Conservation (phyloP, 2,797 vertebrate genomes). For the Gallinago stenura region DNA sequence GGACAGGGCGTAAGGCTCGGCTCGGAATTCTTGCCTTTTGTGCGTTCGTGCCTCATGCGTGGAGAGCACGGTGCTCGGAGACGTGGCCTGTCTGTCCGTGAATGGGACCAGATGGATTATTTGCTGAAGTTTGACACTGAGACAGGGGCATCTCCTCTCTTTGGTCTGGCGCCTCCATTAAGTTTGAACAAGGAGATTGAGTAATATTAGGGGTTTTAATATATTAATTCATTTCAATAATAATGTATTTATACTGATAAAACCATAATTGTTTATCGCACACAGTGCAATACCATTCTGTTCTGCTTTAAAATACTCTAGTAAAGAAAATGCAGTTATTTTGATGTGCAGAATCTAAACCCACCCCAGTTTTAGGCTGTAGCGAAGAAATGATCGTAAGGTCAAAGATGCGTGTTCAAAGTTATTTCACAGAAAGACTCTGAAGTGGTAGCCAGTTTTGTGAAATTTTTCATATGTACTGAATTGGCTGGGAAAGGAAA, state of each 20-base stretch:
- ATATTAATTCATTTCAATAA: neutral
- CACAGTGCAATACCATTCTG: neutral
- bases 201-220: neutral
- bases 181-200: neutral
- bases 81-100: neutral
- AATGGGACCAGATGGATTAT: constrained; percentile 1
- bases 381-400: neutral
- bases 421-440: neutral
- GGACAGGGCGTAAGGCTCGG: constrained; percentile 66
- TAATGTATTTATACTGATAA: neutral
- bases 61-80: neutral
- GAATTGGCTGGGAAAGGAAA: neutral
- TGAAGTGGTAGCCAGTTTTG: neutral
- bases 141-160: neutral
- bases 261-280: neutral
- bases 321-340: neutral
- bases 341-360: neutral
- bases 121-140: neutral
- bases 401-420: neutral
- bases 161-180: neutral
- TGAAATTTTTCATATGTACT: neutral
- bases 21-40: constrained; percentile 76
- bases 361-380: neutral
- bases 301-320: neutral
- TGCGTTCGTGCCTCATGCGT: constrained; percentile 45